Base-by-base conservation (phyloP, 2,888 invertebrate species). In the Agriopis leucophaearia region DNA sequence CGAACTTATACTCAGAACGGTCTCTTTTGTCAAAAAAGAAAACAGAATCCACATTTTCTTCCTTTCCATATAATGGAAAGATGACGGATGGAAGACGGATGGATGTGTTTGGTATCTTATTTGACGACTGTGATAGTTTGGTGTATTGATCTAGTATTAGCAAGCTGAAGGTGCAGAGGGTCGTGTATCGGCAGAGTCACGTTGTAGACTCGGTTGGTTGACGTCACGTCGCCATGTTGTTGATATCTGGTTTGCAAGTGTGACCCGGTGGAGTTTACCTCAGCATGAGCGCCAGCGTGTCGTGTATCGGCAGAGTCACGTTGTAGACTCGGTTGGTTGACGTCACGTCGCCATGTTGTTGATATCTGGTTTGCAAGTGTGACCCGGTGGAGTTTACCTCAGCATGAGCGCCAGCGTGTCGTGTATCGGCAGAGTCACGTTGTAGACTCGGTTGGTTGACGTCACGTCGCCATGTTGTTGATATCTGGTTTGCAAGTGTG, bases 261-360 rank as follows among this genome's bases (percentile, higher is more conserved):
- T 27, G 18, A 27, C 18, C 18, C 18, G 18, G 18, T 27, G 18
- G 18, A 27, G 18, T 27, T 27, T 27, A 27, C 18, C 18, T 27
- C 18, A 27, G 18, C 18, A 27, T 27, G 18, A 27, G 18, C 18
- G 18, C 18, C 9, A 91, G 73, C 1, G 89, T 90, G 74, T 95
- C 93, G 56, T 91, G 85, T 13, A 95, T 92, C 0, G 95, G 94
- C 8, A 95, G 77, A 52, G 95, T 94, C n/a, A 95, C 95, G 77
- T 95, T 95, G 81, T 95, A 94, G 0, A 95, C 90, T 73, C 95
- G 86, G 80, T 95, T 95, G 0, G 95, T 95, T 44, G 95, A 95
- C 42, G 95, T 95, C 62, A 95, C 95, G 71, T 95, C 95, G 0
- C 95, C 95, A 0, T 27, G 94, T 88, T 0, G 94, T 94, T 0